Conservation (phyloP, 2,888 invertebrate genomes). For the Mythimna pallens region DNA sequence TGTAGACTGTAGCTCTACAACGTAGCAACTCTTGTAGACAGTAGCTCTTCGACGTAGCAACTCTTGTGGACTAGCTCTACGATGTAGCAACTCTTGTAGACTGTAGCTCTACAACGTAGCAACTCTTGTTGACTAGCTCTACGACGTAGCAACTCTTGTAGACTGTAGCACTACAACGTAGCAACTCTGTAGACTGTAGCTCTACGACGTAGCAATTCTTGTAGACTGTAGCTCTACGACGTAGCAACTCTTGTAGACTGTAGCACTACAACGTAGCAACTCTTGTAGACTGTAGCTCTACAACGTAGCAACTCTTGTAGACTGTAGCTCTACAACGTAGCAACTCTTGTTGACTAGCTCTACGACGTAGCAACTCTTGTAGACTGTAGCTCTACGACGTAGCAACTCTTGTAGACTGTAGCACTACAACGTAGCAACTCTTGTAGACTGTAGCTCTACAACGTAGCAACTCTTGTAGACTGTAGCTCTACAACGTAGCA, state of each 20-base stretch:
- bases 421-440: neutral
- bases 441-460: neutral
- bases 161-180: neutral
- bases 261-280: neutral
- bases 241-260: neutral
- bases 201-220: neutral
- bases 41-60: neutral
- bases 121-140: neutral
- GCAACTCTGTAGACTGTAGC: neutral
- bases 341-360: neutral
- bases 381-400: neutral
- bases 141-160: neutral
- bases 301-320: neutral
- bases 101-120: neutral
- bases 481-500: neutral
- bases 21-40: neutral
- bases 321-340: neutral
- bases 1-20: neutral
- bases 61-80: too few relatives aligned
- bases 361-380: neutral
- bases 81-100: neutral
- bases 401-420: neutral
- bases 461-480: too few relatives aligned
- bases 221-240: neutral
- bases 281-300: neutral